Base-by-base conservation (phyloP, 2,113 vertebrate species). In the Indri indri region DNA sequence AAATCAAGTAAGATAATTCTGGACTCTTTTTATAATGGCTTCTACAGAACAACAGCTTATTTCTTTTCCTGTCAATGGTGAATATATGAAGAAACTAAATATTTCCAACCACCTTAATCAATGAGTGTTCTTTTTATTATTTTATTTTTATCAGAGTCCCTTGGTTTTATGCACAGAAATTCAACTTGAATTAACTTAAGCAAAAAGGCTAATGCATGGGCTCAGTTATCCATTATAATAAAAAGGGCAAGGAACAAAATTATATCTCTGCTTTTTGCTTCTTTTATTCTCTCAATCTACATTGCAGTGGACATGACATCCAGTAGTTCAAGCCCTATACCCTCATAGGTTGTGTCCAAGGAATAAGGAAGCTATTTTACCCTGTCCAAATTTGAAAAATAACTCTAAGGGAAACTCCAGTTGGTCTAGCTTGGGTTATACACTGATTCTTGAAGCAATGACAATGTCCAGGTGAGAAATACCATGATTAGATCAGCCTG, bases 1-100 rank as follows among this genome's bases (percentile, higher is more conserved):
- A 96, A 98, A 96, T 97, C 93, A 93, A 59, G 82, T 96, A 82
- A 97, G 57, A 82, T 92, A 63, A 66, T 59, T 97, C 81, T 59
- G 61, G 85, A 83, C 37, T 93, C 61, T 68, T 98, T 98, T 94
- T 74, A 77, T 85, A 68, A 52, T 66, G 57, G 17, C 2, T 97
- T 97, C 57, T 95, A 83, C 34, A 52, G 74, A 92, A 76, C 22
- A 95, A 82, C 34, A 9, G 90, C 30, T 93, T 84, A 98, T 89
- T 97, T 81, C 77, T 74, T 90, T 77, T 66, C 42, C 82, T 57
- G 25, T 80, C 42, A 70, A 82, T 92, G 3, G 42, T 91, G 90
- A 97, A 61, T 22, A 34, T 68, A 90, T 92, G 52, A 96, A 96
- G 61, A 90, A 88, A 74, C 3, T 93, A 85, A 50, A 22, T 68